Percentiles rank a stretch among this genome's conserved stretches.
Evolutionary conservation across 1,140 invertebrate genomes (phyloP).

Genomic region (Drosophila albomicans): DNA sequence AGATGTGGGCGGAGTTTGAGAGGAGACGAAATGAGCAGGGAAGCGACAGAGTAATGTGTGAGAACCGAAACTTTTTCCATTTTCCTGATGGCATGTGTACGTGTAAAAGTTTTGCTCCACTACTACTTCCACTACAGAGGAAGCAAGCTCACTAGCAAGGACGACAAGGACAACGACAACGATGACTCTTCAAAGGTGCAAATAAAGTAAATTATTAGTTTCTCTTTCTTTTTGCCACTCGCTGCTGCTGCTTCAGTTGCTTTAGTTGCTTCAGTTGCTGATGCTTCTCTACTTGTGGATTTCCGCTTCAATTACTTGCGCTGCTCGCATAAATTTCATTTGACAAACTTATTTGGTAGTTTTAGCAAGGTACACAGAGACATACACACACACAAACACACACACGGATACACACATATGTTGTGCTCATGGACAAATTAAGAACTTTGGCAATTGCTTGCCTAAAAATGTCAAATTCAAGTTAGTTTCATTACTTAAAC

Average conservation of each 20-base stretch:
- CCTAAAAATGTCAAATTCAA: background rate
- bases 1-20: background rate
- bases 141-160: background rate
- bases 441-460: conserved; percentile 51
- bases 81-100: conserved; percentile 81
- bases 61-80: conserved; percentile 77
- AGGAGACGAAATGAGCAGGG: background rate
- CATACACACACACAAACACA: conserved; percentile 19
- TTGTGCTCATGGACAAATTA: conserved; percentile 62
- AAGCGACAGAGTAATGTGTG: conserved; percentile 21
- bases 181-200: conserved; percentile 76
- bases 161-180: conserved; percentile 31
- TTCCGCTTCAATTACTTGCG: conserved; percentile 77
- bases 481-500: background rate
- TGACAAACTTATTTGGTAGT: conserved; percentile 79
- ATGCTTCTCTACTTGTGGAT: conserved; percentile 66
- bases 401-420: conserved; percentile 5
- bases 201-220: conserved; percentile 84
- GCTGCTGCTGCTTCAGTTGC: background rate
- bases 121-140: background rate
- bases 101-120: conserved; percentile 68
- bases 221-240: conserved; percentile 26
- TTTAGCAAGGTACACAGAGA: conserved; percentile 15
- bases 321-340: conserved; percentile 79
- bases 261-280: background rate